phyloP scores from a whole-genome alignment of 2,888 invertebrate species.

The Gortyna flavago region DNA sequence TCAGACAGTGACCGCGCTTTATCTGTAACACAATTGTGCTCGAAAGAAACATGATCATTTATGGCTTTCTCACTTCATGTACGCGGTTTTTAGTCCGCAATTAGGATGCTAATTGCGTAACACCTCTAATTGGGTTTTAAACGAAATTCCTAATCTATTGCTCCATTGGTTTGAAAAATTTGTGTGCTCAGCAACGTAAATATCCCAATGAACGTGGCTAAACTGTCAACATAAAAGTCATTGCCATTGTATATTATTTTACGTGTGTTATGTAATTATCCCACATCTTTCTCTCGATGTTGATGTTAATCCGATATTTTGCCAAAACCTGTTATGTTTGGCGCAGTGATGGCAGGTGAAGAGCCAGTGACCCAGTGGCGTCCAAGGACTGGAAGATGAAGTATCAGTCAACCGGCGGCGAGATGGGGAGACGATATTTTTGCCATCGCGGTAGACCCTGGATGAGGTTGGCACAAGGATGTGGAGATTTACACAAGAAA shows the following conservation, averaged over 20 bases:
- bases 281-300: not conserved
- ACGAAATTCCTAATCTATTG: not conserved
- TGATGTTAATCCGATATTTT: too few species aligned
- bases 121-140: not conserved
- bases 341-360: too few species aligned
- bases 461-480: too few species aligned
- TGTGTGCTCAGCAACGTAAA: not conserved
- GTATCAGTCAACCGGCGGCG: too few species aligned
- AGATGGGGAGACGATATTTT: too few species aligned
- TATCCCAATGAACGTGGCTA: not conserved
- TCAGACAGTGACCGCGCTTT: too few species aligned
- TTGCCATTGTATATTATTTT: not conserved
- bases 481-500: not conserved
- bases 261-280: not conserved
- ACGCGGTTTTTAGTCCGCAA: not conserved
- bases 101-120: not conserved
- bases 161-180: not conserved
- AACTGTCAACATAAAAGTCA: not conserved
- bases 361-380: too few species aligned
- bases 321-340: too few species aligned
- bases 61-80: not conserved
- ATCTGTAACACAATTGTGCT: not conserved
- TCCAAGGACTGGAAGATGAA: too few species aligned
- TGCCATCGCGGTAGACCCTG: too few species aligned
- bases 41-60: not conserved